Base-by-base conservation (phyloP, 2,113 vertebrate genomes). In the Hoplias malabaricus region DNA sequence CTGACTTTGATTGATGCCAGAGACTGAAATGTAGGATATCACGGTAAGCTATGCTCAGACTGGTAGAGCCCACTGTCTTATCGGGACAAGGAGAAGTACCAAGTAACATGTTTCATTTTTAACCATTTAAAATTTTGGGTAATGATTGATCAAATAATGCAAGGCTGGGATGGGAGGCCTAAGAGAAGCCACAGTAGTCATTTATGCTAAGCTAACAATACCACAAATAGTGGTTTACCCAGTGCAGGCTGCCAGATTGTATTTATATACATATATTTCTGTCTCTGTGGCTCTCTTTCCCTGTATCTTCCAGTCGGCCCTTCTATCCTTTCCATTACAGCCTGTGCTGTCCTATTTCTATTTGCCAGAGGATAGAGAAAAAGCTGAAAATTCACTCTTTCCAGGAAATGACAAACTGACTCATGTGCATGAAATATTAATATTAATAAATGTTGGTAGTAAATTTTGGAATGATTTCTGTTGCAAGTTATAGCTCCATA, bases 41-140 rank as follows among this genome's bases (percentile, higher is more conserved):
- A 54, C 29, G 29, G 25, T 40, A 66, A 34, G 53, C 11, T n/a
- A 63, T 12, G 48, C 66, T 42, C 48, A 56, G 33, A 23, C 46
- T 9, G 33, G 53, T 25, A 76, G 27, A 40, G 42, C 57, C 21
- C n/a, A 27, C 46, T 56, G 53, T 27, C 2, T 68, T 8, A 8
- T 10, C 9, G 27, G 11, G 23, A 5, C 2, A 54, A 42, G 36
- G 16, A 59, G 25, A 65, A 77, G 5, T 42, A 11, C 54, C 75
- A 31, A 46, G 33, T 59, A 23, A 77, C 33, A 31, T 71, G 23
- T 16, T 63, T 63, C 21, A 78, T 71, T 62, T 61, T 77, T 70
- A 54, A 78, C 21, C 4, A 7, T 38, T 68, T 63, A 71, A 50
- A 78, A 63, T 70, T 34, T 54, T 7, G 42, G 29, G 8, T 19